Evolutionary conservation across 2,113 vertebrate species (phyloP).

Genomic region (Burhinus bistriatus): DNA sequence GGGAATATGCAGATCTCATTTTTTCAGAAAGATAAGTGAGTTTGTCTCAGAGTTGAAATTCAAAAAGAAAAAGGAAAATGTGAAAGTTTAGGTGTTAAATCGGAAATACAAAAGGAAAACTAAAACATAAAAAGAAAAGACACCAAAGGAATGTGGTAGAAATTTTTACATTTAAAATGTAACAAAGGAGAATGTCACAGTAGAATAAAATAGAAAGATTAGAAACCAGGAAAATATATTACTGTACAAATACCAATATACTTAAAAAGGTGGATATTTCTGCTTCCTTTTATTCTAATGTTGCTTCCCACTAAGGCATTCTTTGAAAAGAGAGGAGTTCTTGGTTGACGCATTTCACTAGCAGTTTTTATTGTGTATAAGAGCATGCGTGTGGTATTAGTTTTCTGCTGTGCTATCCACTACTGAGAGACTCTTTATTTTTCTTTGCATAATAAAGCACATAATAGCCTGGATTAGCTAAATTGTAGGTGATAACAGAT

Average conservation of each 20-base stretch:
- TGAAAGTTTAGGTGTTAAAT: background rate
- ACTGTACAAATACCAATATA: background rate
- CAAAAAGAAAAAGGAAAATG: background rate
- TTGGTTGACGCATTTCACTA: slow-evolving; percentile 33
- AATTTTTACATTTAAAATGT: background rate
- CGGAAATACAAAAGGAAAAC: background rate
- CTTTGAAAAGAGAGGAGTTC: background rate
- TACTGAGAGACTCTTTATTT: slow-evolving; percentile 78
- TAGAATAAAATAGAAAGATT: background rate
- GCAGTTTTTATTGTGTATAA: slow-evolving; percentile 61
- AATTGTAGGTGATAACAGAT: slow-evolving; percentile 91
- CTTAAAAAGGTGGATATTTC: background rate
- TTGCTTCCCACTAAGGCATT: background rate
- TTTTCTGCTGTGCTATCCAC: slow-evolving; percentile 71
- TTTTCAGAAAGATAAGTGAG: background rate
- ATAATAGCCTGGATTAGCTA: slow-evolving; percentile 86
- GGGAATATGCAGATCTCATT: background rate
- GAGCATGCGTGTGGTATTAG: slow-evolving; percentile 74
- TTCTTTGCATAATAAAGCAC: slow-evolving; percentile 81
- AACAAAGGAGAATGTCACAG: background rate
- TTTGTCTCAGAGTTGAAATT: background rate
- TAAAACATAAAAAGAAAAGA: background rate
- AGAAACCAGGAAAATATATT: background rate
- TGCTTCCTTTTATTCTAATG: background rate
- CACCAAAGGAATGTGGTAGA: background rate